Evolutionary conservation across 2,888 invertebrate species (phyloP), one percentile per base, ranked within the genome.

Genomic region (Andrena hattorfiana): DNA sequence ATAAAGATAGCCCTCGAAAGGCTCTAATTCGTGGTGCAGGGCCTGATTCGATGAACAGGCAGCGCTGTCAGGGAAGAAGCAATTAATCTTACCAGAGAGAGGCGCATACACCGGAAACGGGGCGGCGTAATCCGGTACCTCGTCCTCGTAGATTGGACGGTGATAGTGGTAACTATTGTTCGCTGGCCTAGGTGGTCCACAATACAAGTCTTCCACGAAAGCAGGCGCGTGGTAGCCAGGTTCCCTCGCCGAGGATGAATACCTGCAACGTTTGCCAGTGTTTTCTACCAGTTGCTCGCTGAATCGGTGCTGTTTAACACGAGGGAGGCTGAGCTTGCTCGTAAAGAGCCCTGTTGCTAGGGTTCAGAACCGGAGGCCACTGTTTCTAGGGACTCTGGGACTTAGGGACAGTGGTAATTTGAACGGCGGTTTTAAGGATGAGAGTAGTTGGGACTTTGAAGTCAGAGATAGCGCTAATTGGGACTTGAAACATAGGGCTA

Each of bases 71-170:
- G 32, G 28, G 64, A 60, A 62, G 26, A 23, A 69, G 79, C 59
- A 72, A 72, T 84, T 72, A 75, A 59, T 69, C 83, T 92, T 85
- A 93, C 93, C 92, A 75, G 93, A 89, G 84, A 92, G 88, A 82
- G 92, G 93, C 72, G 92, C 87, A 81, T 92, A 93, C 75, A 92
- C 88, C 75, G 92, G 92, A 86, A 87, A 83, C 49, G 92, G 88
- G 59, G 92, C 89, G 51, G 89, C 89, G 83, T 92, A 92, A 79
- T 90, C 90, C 72, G 90, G 85, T 77, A 88, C 87, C 81, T 90
- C 90, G 71, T 92, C 92, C 85, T 94, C 93, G 87, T 93, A 93
- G 85, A 92, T 92, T 59, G 93, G 91, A 68, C 90, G 87, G 42
- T 92, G 93, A 89, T 92, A 92, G 84, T 91, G 89, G 77, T 89